phyloP scores from a whole-genome alignment of 2,113 vertebrate genomes.

The Channa maculata region DNA sequence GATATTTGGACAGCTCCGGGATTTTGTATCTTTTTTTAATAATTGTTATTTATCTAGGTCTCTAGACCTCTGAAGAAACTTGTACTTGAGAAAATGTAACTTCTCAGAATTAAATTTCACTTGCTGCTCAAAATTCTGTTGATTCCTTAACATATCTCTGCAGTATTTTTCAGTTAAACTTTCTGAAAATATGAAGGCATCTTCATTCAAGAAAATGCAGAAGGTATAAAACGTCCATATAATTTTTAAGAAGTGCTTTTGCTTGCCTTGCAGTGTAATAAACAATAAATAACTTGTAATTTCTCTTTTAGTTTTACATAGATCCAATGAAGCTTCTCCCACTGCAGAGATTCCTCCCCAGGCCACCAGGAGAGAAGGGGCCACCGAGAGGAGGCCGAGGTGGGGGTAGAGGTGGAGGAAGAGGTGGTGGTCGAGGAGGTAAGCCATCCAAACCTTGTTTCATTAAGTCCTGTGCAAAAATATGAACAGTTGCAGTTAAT shows the following conservation, averaged over 20 bases:
- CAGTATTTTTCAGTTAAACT: slow-evolving; percentile 99
- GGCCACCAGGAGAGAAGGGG: slow-evolving; percentile 94
- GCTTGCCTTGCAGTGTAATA: neutral
- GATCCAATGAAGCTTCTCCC: slow-evolving; percentile 96
- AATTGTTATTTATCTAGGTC: neutral
- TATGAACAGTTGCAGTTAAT: neutral
- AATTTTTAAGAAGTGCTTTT: neutral
- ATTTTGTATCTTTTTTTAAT: slow-evolving; percentile 95
- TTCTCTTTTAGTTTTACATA: slow-evolving; percentile 90
- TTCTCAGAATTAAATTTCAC: rapidly evolving
- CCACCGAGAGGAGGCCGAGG: slow-evolving; percentile 90
- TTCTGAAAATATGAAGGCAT: slow-evolving; percentile 97
- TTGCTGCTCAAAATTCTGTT: neutral
- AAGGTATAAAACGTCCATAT: slow-evolving; percentile 84
- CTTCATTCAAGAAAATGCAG: slow-evolving; percentile 97
- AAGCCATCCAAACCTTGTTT: neutral
- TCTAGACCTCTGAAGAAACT: too few species aligned
- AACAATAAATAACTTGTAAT: neutral
- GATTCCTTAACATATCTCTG: slow-evolving; percentile 82
- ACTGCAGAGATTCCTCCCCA: slow-evolving; percentile 94
- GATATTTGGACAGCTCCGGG: slow-evolving; percentile 96
- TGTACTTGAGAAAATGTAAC: too few species aligned
- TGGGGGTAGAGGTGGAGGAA: slow-evolving; percentile 86
- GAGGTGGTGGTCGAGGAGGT: slow-evolving; percentile 87
- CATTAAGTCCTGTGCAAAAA: too few species aligned